Base-by-base conservation (phyloP, 2,888 invertebrate species). In the Agrochola macilenta region DNA sequence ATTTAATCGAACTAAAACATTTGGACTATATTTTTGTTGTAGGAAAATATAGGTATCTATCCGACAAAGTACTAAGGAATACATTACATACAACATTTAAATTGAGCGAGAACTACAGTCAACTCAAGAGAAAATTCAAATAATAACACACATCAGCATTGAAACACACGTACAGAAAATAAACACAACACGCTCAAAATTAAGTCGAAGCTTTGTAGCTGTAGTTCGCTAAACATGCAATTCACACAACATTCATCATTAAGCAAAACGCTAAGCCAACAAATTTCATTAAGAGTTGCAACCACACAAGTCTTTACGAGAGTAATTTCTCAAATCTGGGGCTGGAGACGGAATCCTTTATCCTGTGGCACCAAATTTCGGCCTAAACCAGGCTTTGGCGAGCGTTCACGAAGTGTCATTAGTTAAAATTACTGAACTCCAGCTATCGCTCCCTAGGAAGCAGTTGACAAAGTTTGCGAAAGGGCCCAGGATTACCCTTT, bases 401-500 rank as follows among this genome's bases (percentile, higher is more conserved):
- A 85, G 86, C 84, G 79, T 88, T 91, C 92, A 87, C 90, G 89
- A 93, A 93, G 92, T 91, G 94, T 94, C 95, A 95, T 96, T 96
- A 95, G 94, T 95, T 95, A 94, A 95, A 95, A 96, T 96, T 95
- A 96, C 95, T 91, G 89, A 93, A 94, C 94, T 94, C 94, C 84
- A 85, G 91, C 90, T 92, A 95, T 96, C 93, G 94, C 93, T 95
- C 96, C 95, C 96, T 87, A 88, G 95, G 93, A 92, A 89, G 94
- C 93, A 94, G 95, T 96, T 95, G 94, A 92, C 93, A 91, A 95
- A 95, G 92, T 95, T 95, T 90, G 87, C 90, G 90, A 89, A 93
- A 93, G 93, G 93, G 93, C 88, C 88, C 90, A 83, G 89, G 88
- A 88, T 90, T 90, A 91, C 92, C 92, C 91, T 91, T 90, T 84